Base-by-base conservation (phyloP, 2,797 vertebrate species). In the Sebastes minor region DNA sequence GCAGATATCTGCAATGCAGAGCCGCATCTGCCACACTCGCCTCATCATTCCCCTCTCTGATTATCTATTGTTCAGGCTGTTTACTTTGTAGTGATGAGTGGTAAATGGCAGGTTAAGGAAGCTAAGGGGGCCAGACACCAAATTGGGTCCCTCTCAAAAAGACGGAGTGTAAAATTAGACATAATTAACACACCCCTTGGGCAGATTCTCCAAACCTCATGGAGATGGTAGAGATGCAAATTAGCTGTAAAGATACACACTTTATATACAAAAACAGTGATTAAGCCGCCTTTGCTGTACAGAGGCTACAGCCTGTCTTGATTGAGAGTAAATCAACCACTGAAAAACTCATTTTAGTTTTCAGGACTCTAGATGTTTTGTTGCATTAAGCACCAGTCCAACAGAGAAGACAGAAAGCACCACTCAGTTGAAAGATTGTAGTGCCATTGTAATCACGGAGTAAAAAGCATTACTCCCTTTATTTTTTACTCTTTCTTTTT, bases 81-180 rank as follows among this genome's bases (percentile, higher is more conserved):
- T 96, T 96, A 96, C 95, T 93, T 94, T 93, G 93, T 90, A 83
- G 87, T 92, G 93, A 94, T 92, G 90, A 94, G 92, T 90, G 88
- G 88, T 93, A 95, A 94, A 95, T 95, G 92, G 92, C 92, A 95
- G 94, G 95, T 96, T 95, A 95, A 95, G 93, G 93, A 93, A 94
- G 89, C 87, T 91, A 91, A 93, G 93, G 94, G 94, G 94, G 93
- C 85, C 92, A 94, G 93, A 92, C 93, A 89, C 81, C 88, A 94
- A 95, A 95, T 93, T 94, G 91, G 89, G 86, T 91, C 84, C 89
- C 92, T 92, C 93, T 95, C 89, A 81, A 86, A 92, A 93, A 93
- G 87, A 94, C 79, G 76, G 86, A 91, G 92, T 93, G 88, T 92
- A 92, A 93, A 94, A 95, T 94, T 93, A 92, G 89, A 90, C 90